Conservation (phyloP, 2,113 vertebrate species). For the Ptilonorhynchus violaceus region DNA sequence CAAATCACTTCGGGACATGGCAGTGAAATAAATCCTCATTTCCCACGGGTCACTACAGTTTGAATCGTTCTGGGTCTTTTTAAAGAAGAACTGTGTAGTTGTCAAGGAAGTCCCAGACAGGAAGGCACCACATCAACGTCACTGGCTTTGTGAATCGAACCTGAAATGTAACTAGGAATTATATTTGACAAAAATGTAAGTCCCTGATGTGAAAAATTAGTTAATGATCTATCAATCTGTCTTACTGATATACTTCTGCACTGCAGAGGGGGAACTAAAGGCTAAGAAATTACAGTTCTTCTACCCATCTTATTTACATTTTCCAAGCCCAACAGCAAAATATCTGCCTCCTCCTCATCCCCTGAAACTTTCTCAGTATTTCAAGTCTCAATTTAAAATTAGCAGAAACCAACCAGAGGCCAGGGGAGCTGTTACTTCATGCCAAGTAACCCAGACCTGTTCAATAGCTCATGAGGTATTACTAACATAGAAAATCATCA, state of each 20-base stretch:
- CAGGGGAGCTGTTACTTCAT: neutral
- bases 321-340: neutral
- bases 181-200: accelerated
- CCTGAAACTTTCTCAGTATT: neutral
- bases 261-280: neutral
- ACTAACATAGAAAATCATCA: neutral
- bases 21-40: neutral
- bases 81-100: neutral
- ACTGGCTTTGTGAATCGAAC: neutral
- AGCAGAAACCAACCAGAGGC: neutral
- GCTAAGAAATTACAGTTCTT: neutral
- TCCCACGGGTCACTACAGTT: neutral
- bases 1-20: neutral
- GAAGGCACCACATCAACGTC: neutral
- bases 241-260: neutral
- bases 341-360: neutral
- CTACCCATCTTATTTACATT: neutral
- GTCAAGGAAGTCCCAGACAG: neutral
- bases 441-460: neutral
- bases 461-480: neutral
- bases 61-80: neutral
- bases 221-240: neutral
- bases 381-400: neutral
- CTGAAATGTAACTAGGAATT: neutral
- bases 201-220: neutral